Base-by-base conservation (phyloP, 1,140 invertebrate genomes). In the Onthophagus taurus region DNA sequence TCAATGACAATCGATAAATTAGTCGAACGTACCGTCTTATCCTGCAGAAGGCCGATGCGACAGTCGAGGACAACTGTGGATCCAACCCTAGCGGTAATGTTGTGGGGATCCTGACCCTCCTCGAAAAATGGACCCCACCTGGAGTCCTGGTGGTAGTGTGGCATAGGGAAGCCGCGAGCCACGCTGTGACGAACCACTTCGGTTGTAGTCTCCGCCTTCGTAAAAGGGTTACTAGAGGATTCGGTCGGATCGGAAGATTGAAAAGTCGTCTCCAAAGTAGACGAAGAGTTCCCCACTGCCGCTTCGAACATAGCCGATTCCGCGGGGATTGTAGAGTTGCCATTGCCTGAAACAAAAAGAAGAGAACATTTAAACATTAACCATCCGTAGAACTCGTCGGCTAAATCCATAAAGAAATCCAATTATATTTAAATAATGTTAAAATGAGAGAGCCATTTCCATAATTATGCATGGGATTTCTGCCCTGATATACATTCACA, bases 41-140 rank as follows among this genome's bases (percentile, higher is more conserved):
- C 85, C 58, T 85, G 83, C 13, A 90, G 71, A 44, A 87, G 67
- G 50, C 83, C 85, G 57, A 89, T 85, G 57, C 79, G 77, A 64
- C 86, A 90, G 65, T 89, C 83, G 45, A 89, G 72, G 55, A 78
- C 78, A 31, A 83, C 81, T 31, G 81, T 84, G 38, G 79, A 81
- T 6, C 84, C 85, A 34, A 84, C 74, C 49, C 86, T 81, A n/a
- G 84, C 81, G 1, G 84, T 87, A 42, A 87, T 76, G 58, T 84
- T 85, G 29, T 65, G 56, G 13, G 67, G 63, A 21, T 67, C 69
- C 3, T 67, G 59, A 21, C 74, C 77, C 46, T 83, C 81, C 58
- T 86, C 81, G 61, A 86, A 87, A 61, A 83, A 86, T 2, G 84
- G 84, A 1, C 83, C 80, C 64, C 78, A 83, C 49, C 77, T 72